Conservation (phyloP, 2,113 vertebrate species). For the Orientallactaga bullata region DNA sequence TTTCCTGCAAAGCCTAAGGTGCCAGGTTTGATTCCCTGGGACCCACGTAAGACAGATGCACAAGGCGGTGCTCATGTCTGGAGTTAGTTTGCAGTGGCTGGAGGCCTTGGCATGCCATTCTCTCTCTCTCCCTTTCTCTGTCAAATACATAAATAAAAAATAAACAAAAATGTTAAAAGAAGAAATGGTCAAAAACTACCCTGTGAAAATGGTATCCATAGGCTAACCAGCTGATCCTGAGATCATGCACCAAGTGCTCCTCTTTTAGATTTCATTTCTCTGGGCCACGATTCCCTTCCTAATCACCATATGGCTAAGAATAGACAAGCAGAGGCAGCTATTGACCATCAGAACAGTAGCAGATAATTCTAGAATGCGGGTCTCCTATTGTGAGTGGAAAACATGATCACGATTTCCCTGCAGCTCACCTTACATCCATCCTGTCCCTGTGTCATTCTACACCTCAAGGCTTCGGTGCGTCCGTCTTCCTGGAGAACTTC, state of each 20-base stretch:
- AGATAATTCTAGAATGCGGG: background rate
- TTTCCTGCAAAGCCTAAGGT: too few relatives aligned
- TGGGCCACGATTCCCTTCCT: background rate
- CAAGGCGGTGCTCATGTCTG: too few relatives aligned
- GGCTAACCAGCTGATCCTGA: background rate
- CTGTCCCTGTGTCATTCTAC: background rate
- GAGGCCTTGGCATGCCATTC: too few relatives aligned
- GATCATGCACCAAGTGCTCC: accelerated
- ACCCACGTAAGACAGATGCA: too few relatives aligned
- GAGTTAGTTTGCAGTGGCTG: too few relatives aligned
- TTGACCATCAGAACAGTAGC: background rate
- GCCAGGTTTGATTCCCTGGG: too few relatives aligned
- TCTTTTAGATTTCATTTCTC: background rate
- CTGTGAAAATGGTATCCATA: background rate
- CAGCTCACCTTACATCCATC: background rate
- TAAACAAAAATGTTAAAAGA: too few relatives aligned
- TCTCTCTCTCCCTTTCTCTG: too few relatives aligned
- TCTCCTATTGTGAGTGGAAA: background rate
- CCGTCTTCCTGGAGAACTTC: background rate
- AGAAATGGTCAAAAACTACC: background rate
- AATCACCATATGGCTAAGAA: background rate
- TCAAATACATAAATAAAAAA: too few relatives aligned
- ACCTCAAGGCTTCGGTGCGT: background rate
- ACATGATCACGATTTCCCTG: background rate
- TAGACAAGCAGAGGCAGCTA: background rate